phyloP scores from a whole-genome alignment of 2,888 invertebrate species.

The Spodoptera exigua region DNA sequence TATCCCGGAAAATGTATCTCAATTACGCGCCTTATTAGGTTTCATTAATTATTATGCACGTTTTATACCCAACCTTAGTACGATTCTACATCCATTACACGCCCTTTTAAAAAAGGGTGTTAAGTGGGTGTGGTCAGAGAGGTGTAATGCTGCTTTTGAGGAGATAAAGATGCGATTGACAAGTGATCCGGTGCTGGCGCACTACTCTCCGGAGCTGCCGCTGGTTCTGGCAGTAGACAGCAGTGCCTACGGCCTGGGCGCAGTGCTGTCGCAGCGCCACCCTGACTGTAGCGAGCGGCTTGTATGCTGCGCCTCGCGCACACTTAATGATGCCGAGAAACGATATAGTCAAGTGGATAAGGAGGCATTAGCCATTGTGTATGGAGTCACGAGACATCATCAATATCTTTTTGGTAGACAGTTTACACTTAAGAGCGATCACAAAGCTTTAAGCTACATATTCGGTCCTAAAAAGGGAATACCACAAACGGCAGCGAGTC shows the following conservation, averaged over 20 bases:
- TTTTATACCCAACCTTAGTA: constrained; percentile 22
- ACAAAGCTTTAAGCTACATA: constrained; percentile 23
- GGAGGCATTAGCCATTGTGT: constrained; percentile 24
- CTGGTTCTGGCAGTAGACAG: constrained; percentile 47
- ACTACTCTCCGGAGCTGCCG: constrained; percentile 40
- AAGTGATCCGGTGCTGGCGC: constrained; percentile 39
- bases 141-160: constrained; percentile 11
- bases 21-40: constrained; percentile 20
- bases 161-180: constrained; percentile 15
- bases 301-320: constrained; percentile 30
- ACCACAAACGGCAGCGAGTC: constrained; percentile 31
- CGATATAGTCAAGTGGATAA: constrained; percentile 33
- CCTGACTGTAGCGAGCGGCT: constrained; percentile 39
- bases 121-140: constrained; percentile 14
- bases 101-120: constrained; percentile 17
- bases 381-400: constrained; percentile 23
- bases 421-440: constrained; percentile 28
- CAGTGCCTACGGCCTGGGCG: constrained; percentile 46
- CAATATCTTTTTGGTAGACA: constrained; percentile 30
- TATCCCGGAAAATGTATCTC: constrained; percentile 10
- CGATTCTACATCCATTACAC: constrained; percentile 22
- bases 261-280: constrained; percentile 46
- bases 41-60: constrained; percentile 28
- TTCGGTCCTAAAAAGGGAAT: constrained; percentile 30
- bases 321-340: constrained; percentile 25